phyloP scores from a whole-genome alignment of 2,113 vertebrate species.

The Numenius arquata region DNA sequence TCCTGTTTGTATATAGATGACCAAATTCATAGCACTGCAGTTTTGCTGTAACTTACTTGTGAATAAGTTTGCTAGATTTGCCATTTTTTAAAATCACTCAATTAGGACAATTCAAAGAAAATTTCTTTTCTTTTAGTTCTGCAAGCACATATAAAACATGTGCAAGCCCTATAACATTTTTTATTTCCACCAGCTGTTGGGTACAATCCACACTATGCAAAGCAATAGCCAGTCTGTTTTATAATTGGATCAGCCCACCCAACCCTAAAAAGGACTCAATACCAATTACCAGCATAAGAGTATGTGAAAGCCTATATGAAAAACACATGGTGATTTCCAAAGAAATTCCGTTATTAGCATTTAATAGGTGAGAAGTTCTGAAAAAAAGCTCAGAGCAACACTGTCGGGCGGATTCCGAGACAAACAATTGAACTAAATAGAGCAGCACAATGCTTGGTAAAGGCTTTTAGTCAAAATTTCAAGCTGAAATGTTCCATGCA shows the following conservation, averaged over 20 bases:
- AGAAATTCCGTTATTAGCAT: background rate
- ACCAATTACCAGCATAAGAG: background rate
- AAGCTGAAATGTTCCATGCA: background rate
- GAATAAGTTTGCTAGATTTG: conserved; percentile 17
- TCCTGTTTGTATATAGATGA: background rate
- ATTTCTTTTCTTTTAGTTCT: background rate
- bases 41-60: background rate
- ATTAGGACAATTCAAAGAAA: conserved; percentile 42
- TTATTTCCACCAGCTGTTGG: background rate
- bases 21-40: conserved; percentile 24
- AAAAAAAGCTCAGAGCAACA: background rate
- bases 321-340: background rate
- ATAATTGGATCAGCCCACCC: background rate
- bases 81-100: background rate
- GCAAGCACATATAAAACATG: background rate
- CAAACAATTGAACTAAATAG: background rate
- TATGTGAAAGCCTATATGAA: background rate
- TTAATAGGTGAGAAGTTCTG: background rate
- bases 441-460: background rate
- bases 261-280: background rate
- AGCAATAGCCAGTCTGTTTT: background rate
- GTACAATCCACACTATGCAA: background rate
- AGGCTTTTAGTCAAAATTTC: background rate
- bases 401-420: background rate
- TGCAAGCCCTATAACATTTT: background rate